phyloP scores from a whole-genome alignment of 2,888 invertebrate species.

The Oscheius myriophilus region DNA sequence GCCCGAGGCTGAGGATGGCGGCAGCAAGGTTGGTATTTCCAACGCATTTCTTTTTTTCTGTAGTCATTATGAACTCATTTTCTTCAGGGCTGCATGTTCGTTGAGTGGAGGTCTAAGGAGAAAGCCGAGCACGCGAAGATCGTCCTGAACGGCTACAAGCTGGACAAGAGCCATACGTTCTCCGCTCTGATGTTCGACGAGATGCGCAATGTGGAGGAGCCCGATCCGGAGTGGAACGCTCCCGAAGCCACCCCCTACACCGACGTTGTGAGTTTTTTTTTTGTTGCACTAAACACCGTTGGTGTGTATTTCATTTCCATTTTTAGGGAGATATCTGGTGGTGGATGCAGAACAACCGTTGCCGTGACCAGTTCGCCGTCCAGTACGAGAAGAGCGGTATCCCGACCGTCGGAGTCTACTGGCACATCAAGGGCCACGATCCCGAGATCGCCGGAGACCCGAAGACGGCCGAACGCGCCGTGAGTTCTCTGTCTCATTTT shows the following conservation, averaged over 20 bases:
- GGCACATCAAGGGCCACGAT: conserved; percentile 57
- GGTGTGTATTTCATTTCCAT: neutral
- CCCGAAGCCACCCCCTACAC: conserved; percentile 89
- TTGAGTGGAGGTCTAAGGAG: conserved; percentile 60
- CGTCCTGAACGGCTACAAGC: conserved; percentile 87
- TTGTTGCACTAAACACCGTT: neutral
- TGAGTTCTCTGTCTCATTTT: conserved; percentile 27
- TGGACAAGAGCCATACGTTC: conserved; percentile 95
- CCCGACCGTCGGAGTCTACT: conserved; percentile 49
- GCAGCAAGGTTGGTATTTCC: conserved; percentile 75
- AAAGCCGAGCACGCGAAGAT: conserved; percentile 82
- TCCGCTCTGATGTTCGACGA: conserved; percentile 90
- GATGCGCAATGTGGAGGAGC: conserved; percentile 81
- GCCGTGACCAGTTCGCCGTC: conserved; percentile 93
- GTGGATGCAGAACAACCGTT: conserved; percentile 91
- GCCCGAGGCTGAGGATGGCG: conserved; percentile 77
- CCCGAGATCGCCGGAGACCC: conserved; percentile 46
- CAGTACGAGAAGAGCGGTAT: conserved; percentile 81
- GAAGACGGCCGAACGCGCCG: conserved; percentile 39
- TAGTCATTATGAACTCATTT: conserved; percentile 10
- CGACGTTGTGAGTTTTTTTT: conserved; percentile 72
- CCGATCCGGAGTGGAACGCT: conserved; percentile 91
- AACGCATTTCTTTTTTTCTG: neutral
- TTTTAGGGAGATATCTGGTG: conserved; percentile 86
- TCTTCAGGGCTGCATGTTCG: conserved; percentile 63